Evolutionary conservation across 2,888 invertebrate genomes (phyloP), one percentile per base, ranked within the genome.

Genomic region (Ctenicera cuprea): DNA sequence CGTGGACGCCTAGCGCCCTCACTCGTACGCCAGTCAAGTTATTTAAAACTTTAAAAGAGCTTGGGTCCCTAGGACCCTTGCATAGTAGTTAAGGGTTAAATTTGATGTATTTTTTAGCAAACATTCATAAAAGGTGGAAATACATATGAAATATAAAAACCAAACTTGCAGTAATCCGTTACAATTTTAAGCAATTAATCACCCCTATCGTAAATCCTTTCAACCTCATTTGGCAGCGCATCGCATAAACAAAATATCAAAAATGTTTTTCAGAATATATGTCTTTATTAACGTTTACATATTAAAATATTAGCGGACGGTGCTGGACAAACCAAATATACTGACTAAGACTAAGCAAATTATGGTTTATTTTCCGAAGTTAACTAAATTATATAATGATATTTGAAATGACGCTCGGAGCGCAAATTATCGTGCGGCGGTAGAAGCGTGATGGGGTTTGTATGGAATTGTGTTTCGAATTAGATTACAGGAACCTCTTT

Each of bases 251-350:
- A 30, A 30, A 59, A 30, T 12, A 30, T 12, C 20, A 54, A 67
- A 59, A 59, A 33, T 45, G 43, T 57, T 45, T 45, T n/a, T n/a
- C 12, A 4, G 33, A 20, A 12, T 43, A 45, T 45, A 66, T 54
- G 59, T 67, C 45, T 67, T 45, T 43, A 67, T 67, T 59, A 67
- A 43, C 45, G 57, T 67, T 41, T 67, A 33, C 45, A 67, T 41
- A 67, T 67, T 45, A 59, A 67, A 67, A 20, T 45, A 43, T 48
- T 67, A 52, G 43, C 45, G 11, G 20, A 12, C 59, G 59, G 20
- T n/a, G 59, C 20, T 18, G 33, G 59, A n/a, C 9, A 38, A 59
- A 59, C 41, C 9, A 38, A 59, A 37, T 18, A 59, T 12, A 12
- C 38, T 9, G 57, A 18, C 37, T 57, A 57, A 57, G 22, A 38